Base-by-base conservation (phyloP, 2,888 invertebrate genomes). In the Sipha maydis region DNA sequence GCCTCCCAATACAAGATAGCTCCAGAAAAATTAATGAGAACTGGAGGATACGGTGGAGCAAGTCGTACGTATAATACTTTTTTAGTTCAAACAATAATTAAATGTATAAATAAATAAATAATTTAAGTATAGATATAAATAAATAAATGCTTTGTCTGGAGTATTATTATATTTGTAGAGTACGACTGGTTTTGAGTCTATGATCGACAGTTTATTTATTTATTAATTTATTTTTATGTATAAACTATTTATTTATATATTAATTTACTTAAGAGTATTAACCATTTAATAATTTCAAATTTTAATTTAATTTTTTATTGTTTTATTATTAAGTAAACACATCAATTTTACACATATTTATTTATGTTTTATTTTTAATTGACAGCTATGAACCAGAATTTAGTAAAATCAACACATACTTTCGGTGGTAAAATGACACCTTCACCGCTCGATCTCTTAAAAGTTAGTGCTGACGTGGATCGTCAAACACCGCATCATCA, bases 1-100 rank as follows among this genome's bases (percentile, higher is more conserved):
- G 98, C 99, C 90, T 98, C 97, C 90, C 99, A 99, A 93, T 99
- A 99, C 93, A 98, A 98, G 93, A 98, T 99, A 89, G 98, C 98
- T 0, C 98, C 98, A 17, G 99, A 99, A 92, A 98, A 98, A 92
- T 93, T 98, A 89, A 98, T 98, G 98, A 94, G 98, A 92, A 98
- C 98, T 83, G 97, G 97, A 91, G 97, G 97, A 92, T 97, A 97
- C 92, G 97, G 97, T 92, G 96, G 96, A 93, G 89, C 89, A 56
- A 89, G 96, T 93, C 94, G 96, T 95, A 94, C 95, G 91, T 90
- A 80, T 77, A 86, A 69, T 31, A 31, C 21, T 17, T 41, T 56
- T 89, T 75, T 0, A 80, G 54, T 84, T 25, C 41, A 28, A 48
- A 41, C 76, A 48, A 17, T 25, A 67, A 3, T 25, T 61, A 34